Evolutionary conservation across 1,140 invertebrate genomes (phyloP), one percentile per base, ranked within the genome.

Genomic region (Lysiphlebus fabarum): DNA sequence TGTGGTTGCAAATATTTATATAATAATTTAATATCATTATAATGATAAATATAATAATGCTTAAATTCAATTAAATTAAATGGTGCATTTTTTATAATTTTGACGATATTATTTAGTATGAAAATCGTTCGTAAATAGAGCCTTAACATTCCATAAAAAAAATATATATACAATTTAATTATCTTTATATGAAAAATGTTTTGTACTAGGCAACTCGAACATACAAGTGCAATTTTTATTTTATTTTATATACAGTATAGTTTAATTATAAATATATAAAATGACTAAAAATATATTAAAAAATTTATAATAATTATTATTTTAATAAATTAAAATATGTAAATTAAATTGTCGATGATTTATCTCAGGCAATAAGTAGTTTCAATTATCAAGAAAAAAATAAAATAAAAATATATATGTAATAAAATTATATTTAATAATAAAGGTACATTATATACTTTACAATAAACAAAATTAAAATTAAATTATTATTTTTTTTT

Each of bases 361-460:
- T 26, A 2, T 26, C 17, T 26, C 17, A 26, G 17, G 17, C 17
- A 26, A 26, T 26, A 26, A 26, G 17, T 26, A 26, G 17, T 26
- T 2, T 26, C 17, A 26, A 26, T 26, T 26, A 26, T 26, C 17
- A 26, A n/a, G n/a, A n/a, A n/a, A n/a, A 26, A 26, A 26, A 26
- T 26, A 26, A 26, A 26, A 26, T 2, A 26, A 6, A 48, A 45
- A 37, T 53, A 45, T 59, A 59, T 59, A 51, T 54, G 54, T 53
- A 59, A 40, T 26, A 51, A 40, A 54, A 49, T n/a, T 54, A 41
- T 26, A 26, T 26, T 26, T 26, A 26, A 26, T 26, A 26, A 53
- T 59, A 59, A 54, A 59, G 45, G 42, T 59, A 53, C 49, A 59
- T 59, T 59, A 59, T 59, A 59, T 59, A 59, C 58, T 59, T 59